Base-by-base conservation (phyloP, 2,797 vertebrate species). In the Pipistrellus nathusii region DNA sequence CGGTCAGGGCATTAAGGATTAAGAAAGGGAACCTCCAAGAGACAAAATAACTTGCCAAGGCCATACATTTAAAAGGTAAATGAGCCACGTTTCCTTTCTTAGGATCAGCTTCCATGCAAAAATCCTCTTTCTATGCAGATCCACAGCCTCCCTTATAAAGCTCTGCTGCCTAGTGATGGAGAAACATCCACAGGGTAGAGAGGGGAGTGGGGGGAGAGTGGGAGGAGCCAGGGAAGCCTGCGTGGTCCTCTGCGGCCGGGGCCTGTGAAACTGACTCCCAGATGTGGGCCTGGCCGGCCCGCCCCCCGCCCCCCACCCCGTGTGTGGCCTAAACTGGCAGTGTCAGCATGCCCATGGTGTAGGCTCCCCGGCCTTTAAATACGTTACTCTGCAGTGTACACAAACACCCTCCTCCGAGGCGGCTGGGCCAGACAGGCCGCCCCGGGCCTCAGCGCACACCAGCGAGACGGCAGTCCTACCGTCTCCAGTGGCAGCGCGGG, bases 401-500 rank as follows among this genome's bases (percentile, higher is more conserved):
- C 44, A 44, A 32, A 57, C 57, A 21, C 11, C 59, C 25, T 82
- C 48, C 44, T 87, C 32, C 27, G 11, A 41, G 4, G 0, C 0
- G 9, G 32, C 18, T 44, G 13, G 57, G 38, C 68, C 32, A 20
- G 68, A 41, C 57, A 75, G 89, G 44, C 21, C 0, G 23, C 76
- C 90, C 75, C 84, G 84, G 83, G 87, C 85, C 72, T 46, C 73
- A 21, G 90, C n/a, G 59, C 93, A 92, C 83, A 91, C 21, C 21
- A 13, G 15, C 62, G 15, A 80, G 93, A 73, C 77, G 78, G 82
- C 92, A 95, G 88, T 93, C 85, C 0, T 88, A 94, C 87, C 92
- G 85, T 90, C 96, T 95, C 25, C 95, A 97, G 94, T 86, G 95
- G 94, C 95, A 88, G 77, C 92, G 82, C 93, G 94, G 93, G 89